phyloP scores from a whole-genome alignment of 2,888 invertebrate genomes.

The Esperia sulphurella region DNA sequence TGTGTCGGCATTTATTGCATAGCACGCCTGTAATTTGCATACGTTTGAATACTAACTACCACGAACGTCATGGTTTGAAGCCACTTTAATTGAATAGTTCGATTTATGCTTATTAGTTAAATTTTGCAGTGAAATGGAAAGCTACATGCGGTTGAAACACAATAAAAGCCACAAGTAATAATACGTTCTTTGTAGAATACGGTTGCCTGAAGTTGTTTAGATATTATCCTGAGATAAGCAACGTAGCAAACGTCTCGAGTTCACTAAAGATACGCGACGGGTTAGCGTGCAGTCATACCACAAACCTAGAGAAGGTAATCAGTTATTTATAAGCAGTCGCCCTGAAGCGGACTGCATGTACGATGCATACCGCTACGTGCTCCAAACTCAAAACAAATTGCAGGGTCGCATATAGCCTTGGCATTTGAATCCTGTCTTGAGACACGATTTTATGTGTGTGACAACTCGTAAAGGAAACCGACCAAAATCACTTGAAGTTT shows the following conservation, averaged over 20 bases:
- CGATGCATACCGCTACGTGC: constrained; percentile 24
- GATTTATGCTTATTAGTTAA: constrained; percentile 62
- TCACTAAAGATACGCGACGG: constrained; percentile 25
- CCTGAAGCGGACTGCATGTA: constrained; percentile 23
- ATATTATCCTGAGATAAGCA: constrained; percentile 6
- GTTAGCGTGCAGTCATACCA: constrained; percentile 32
- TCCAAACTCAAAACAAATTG: constrained; percentile 17
- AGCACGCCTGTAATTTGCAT: constrained; percentile 78
- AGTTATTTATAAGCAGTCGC: constrained; percentile 59
- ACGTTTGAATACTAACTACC: constrained; percentile 77
- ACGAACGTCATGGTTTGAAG: constrained; percentile 64
- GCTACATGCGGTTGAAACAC: background rate
- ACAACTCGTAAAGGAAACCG: background rate
- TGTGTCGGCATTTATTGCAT: constrained; percentile 77
- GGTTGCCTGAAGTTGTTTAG: constrained; percentile 3
- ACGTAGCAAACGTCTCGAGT: constrained; percentile 19
- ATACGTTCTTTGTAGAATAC: background rate
- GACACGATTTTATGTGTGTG: constrained; percentile 1
- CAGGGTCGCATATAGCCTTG: constrained; percentile 8
- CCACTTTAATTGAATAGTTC: constrained; percentile 75
- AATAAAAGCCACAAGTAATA: no score
- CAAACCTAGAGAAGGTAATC: constrained; percentile 39
- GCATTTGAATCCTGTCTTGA: constrained; percentile 6
- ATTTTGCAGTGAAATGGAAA: constrained; percentile 25
- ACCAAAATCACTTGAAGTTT: constrained; percentile 6